phyloP scores from a whole-genome alignment of 2,113 vertebrate genomes.

The Tupaia chinensis region DNA sequence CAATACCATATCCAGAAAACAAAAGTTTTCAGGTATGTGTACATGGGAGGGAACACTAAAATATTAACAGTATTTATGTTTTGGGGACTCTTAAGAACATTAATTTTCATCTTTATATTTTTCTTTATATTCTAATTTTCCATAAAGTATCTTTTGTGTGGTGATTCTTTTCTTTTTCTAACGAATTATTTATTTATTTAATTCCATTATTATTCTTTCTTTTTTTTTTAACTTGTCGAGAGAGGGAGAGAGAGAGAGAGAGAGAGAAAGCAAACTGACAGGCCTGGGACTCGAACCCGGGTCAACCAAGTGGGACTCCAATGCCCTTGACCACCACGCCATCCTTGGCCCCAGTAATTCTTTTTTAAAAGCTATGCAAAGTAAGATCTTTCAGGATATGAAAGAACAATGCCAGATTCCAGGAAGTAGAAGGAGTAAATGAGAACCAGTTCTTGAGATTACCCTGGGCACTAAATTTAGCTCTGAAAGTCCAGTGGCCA shows the following conservation, averaged over 20 bases:
- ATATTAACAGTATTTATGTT: background rate
- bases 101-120: slow-evolving; percentile 43
- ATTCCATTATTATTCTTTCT: too few species aligned
- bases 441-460: slow-evolving; percentile 56
- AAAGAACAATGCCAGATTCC: slow-evolving; percentile 71
- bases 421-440: slow-evolving; percentile 66
- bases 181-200: too few species aligned
- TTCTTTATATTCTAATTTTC: slow-evolving; percentile 22
- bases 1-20: slow-evolving; percentile 37
- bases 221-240: too few species aligned
- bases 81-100: background rate
- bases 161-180: background rate
- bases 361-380: slow-evolving; percentile 48
- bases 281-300: too few species aligned
- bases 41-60: background rate
- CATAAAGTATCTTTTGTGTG: background rate
- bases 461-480: slow-evolving; percentile 68
- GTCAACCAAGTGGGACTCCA: too few species aligned
- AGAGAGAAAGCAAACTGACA: too few species aligned
- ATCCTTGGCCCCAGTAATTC: too few species aligned
- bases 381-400: slow-evolving; percentile 70
- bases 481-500: background rate
- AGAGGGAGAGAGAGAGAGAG: too few species aligned
- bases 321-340: too few species aligned
- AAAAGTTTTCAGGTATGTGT: background rate